Evolutionary conservation across 2,113 vertebrate genomes (phyloP).

Genomic region (Pelobates fuscus): DNA sequence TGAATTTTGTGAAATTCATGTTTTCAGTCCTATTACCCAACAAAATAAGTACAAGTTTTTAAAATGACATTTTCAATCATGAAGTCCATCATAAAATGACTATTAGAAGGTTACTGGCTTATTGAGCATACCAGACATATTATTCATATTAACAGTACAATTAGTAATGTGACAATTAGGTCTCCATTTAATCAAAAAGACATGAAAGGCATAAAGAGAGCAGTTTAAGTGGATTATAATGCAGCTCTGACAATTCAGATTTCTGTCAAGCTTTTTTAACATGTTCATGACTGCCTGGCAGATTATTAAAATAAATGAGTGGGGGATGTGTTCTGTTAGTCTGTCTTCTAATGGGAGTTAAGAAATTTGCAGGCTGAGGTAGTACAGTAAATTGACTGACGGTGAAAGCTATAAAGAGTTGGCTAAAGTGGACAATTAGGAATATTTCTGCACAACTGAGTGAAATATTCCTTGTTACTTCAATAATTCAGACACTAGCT

Average conservation of each 20-base stretch:
- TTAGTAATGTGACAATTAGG: constrained; percentile 84
- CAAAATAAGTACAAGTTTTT: no score
- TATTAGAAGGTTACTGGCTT: no score
- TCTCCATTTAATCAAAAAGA: constrained; percentile 73
- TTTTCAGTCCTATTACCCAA: no score
- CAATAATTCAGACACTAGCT: constrained; percentile 94
- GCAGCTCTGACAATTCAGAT: constrained; percentile 87
- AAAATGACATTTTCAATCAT: no score
- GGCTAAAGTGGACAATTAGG: constrained; percentile 98
- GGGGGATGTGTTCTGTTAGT: constrained; percentile 76
- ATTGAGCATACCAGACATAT: constrained; percentile 46
- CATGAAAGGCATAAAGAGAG: constrained; percentile 73
- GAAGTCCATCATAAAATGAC: no score
- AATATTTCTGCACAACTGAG: constrained; percentile 86
- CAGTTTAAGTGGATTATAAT: constrained; percentile 86
- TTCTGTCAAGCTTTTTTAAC: constrained; percentile 94
- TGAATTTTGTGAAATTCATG: no score
- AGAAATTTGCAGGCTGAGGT: constrained; percentile 81
- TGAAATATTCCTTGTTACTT: constrained; percentile 98
- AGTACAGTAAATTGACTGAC: constrained; percentile 82
- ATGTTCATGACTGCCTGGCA: constrained; percentile 97
- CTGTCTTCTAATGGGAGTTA: constrained; percentile 85
- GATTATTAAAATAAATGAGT: constrained; percentile 99
- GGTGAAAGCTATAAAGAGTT: constrained; percentile 85
- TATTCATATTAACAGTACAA: constrained; percentile 78